A percentile compares a stretch with the other conserved stretches of the same genome.
These are phyloP conservation scores for Motacilla tschutschensis DNA, from an alignment of 2,113 vertebrate genomes.

Conservation along the genomic window DNA sequence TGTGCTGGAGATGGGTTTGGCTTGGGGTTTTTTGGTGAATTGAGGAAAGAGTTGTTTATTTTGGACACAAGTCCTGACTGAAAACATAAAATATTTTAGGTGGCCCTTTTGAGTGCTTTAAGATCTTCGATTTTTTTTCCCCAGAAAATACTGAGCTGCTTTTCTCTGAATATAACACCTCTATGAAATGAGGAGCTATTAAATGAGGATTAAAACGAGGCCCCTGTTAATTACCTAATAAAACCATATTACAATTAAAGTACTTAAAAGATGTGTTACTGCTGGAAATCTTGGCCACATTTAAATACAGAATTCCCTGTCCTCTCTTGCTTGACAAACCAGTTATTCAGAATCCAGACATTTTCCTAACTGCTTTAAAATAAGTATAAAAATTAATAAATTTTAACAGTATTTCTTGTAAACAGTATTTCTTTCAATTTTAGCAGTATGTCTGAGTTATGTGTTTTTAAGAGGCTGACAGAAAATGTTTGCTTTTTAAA, in stretches of 20 bases:
- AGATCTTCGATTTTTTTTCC: not conserved
- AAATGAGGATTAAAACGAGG: constrained; percentile 7
- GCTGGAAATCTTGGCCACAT: not conserved
- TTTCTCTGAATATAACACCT: not conserved
- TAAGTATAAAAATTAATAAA: not conserved
- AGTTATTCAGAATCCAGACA: not conserved
- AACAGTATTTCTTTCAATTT: not conserved
- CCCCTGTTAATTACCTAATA: not conserved
- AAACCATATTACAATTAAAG: not conserved
- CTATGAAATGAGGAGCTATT: not conserved
- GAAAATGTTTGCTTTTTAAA: not conserved
- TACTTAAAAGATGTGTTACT: not conserved
- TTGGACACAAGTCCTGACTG: not conserved
- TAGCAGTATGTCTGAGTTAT: not conserved
- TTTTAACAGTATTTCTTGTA: not conserved
- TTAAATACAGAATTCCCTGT: not conserved
- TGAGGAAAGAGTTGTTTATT: not conserved
- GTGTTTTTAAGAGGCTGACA: not conserved
- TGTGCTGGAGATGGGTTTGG: not conserved
- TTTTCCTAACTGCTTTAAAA: not conserved
- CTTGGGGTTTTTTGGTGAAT: not conserved
- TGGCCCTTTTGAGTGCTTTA: not conserved
- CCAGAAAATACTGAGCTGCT: not conserved
- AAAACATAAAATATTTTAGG: not conserved
- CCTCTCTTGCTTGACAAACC: not conserved